Percentiles rank a stretch among this genome's conserved stretches.
These are phyloP conservation scores for Coreoperca whiteheadi DNA, from an alignment of 2,113 vertebrate species.

Conservation along the genomic window DNA sequence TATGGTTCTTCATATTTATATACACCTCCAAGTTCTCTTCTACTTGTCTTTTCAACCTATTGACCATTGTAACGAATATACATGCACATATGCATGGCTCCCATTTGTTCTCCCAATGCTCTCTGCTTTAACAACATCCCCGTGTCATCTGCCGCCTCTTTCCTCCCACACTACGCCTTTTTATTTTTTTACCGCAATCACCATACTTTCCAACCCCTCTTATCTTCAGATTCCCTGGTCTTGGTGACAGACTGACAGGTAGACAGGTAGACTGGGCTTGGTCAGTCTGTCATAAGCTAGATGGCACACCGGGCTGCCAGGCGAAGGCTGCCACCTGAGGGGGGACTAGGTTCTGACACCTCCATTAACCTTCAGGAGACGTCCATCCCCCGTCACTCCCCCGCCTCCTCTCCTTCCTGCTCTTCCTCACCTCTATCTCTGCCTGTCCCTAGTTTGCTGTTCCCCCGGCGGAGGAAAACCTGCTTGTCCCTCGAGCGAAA, in stretches of 20 bases:
- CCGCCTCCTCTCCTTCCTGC: constrained; percentile 11
- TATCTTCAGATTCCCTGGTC: constrained; percentile 54
- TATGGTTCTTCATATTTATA: neutral
- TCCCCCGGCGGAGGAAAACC: constrained; percentile 31
- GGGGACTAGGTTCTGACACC: constrained; percentile 67
- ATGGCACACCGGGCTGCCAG: constrained; percentile 52
- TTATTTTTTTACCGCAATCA: constrained; percentile 17
- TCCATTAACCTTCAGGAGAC: constrained; percentile 81
- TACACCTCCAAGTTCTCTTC: neutral
- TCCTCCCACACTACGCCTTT: neutral
- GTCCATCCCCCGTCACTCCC: constrained; percentile 45
- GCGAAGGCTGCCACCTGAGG: constrained; percentile 63
- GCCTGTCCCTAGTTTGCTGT: constrained; percentile 41
- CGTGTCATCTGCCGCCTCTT: neutral
- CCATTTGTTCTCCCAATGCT: constrained; percentile 3
- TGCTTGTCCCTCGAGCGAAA: constrained; percentile 53
- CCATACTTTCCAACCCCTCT: constrained; percentile 22
- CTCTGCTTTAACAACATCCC: neutral
- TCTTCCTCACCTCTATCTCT: constrained; percentile 34
- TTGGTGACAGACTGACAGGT: constrained; percentile 46
- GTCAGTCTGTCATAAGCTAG: constrained; percentile 64
- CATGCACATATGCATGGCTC: neutral
- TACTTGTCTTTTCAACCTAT: neutral
- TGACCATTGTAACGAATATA: neutral
- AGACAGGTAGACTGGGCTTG: constrained; percentile 26